Conservation (phyloP, 1,140 invertebrate genomes). For the Ostrea edulis region DNA sequence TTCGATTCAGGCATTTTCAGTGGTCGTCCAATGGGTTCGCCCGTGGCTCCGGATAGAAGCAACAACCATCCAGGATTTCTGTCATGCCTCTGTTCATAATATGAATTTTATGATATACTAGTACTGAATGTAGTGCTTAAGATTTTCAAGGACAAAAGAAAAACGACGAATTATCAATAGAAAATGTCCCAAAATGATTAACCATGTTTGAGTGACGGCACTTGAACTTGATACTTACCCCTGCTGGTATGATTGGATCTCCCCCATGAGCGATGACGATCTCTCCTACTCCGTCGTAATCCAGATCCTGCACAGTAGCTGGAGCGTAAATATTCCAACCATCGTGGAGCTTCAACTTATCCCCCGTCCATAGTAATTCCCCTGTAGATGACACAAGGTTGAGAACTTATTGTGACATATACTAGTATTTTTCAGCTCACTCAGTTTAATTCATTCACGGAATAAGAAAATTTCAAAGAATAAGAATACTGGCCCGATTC, state of each 20-base stretch:
- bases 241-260: conserved; percentile 67
- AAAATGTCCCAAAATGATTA: neutral
- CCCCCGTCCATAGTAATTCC: conserved; percentile 56
- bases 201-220: neutral
- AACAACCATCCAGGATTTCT: conserved; percentile 68
- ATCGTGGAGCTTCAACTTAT: conserved; percentile 50
- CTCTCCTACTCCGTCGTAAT: conserved; percentile 68
- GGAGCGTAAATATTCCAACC: conserved; percentile 67
- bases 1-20: conserved; percentile 68
- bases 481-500: too few species aligned
- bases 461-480: too few species aligned
- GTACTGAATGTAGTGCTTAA: neutral
- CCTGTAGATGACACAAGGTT: conserved; percentile 48
- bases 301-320: conserved; percentile 62
- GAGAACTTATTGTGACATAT: too few species aligned
- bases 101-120: too few species aligned
- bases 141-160: neutral
- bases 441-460: too few species aligned
- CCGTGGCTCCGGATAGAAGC: conserved; percentile 70
- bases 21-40: conserved; percentile 67
- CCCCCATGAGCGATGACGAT: conserved; percentile 73
- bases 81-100: conserved; percentile 56
- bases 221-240: conserved; percentile 46
- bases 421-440: too few species aligned
- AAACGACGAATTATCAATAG: neutral